Conservation (phyloP, 2,888 invertebrate species). For the Epirrhoe tristata region DNA sequence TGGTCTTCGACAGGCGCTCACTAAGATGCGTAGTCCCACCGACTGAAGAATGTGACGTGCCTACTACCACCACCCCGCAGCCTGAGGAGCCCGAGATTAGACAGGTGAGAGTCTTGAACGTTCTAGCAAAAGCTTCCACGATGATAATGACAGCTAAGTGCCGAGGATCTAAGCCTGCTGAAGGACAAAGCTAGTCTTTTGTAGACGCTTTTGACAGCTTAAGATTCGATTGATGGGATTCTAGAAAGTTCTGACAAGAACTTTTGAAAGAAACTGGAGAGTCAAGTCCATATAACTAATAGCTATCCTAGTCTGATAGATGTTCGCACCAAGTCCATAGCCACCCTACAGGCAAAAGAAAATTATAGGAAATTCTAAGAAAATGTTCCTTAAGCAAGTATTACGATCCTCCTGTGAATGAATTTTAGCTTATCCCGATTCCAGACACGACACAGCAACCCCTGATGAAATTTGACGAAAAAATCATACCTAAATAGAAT, state of each 20-base stretch:
- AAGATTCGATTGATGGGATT: constrained; percentile 7
- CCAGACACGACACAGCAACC: not conserved
- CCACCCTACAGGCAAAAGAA: too few relatives aligned
- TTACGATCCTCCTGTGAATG: not conserved
- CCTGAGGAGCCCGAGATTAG: constrained; percentile 78
- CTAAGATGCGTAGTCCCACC: constrained; percentile 95
- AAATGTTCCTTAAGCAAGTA: too few relatives aligned
- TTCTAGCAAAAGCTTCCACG: not conserved
- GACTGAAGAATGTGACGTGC: constrained; percentile 95
- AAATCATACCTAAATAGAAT: constrained; percentile 10
- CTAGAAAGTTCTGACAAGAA: not conserved
- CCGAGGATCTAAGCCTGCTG: not conserved
- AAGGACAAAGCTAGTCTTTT: not conserved
- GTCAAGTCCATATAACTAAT: too few relatives aligned
- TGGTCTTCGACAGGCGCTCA: constrained; percentile 94
- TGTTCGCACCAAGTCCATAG: too few relatives aligned
- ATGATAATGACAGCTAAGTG: not conserved
- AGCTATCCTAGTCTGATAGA: too few relatives aligned
- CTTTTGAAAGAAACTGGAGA: too few relatives aligned
- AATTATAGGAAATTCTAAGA: too few relatives aligned
- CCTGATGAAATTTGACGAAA: not conserved
- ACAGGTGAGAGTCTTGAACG: constrained; percentile 54
- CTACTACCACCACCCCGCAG: constrained; percentile 89
- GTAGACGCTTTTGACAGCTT: too few relatives aligned
- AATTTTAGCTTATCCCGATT: not conserved